phyloP scores from a whole-genome alignment of 2,888 invertebrate genomes.

The Agrotis segetum region DNA sequence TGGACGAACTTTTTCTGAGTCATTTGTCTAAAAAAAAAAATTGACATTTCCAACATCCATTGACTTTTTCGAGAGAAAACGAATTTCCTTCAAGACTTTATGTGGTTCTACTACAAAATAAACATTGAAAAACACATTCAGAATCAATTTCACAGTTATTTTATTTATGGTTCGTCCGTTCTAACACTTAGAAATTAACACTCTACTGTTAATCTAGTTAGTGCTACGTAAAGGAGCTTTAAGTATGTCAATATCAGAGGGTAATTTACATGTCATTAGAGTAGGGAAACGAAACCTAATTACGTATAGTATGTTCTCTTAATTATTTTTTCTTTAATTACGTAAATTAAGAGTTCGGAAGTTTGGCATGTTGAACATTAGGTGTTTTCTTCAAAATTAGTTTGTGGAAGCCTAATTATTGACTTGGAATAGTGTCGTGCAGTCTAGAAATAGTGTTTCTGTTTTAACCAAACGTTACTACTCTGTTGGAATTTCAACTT shows the following conservation, averaged over 20 bases:
- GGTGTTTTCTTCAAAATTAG: background rate
- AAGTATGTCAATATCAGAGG: slow-evolving; percentile 43
- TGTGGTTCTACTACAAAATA: too few species aligned
- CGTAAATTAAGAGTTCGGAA: slow-evolving; percentile 9
- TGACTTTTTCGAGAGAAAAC: too few species aligned
- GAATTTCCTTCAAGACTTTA: too few species aligned
- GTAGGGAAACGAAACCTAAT: slow-evolving; percentile 9
- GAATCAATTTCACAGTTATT: too few species aligned
- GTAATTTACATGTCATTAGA: slow-evolving; percentile 42
- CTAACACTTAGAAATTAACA: slow-evolving; percentile 31
- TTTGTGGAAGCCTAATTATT: slow-evolving; percentile 1
- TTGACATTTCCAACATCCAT: background rate
- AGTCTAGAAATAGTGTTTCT: background rate
- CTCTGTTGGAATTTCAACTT: background rate
- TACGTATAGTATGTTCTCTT: slow-evolving; percentile 1
- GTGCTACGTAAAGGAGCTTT: background rate
- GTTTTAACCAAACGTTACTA: background rate
- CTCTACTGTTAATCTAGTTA: slow-evolving; percentile 36
- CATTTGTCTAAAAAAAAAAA: background rate
- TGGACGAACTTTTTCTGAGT: background rate
- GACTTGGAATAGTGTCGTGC: too few species aligned
- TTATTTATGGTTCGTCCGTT: background rate
- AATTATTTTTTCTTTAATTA: slow-evolving; percentile 15
- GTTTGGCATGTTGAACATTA: slow-evolving; percentile 14
- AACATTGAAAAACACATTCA: too few species aligned